Evolutionary conservation across 2,888 invertebrate species (phyloP).

Genomic region (Arrhopalites spinosus): DNA sequence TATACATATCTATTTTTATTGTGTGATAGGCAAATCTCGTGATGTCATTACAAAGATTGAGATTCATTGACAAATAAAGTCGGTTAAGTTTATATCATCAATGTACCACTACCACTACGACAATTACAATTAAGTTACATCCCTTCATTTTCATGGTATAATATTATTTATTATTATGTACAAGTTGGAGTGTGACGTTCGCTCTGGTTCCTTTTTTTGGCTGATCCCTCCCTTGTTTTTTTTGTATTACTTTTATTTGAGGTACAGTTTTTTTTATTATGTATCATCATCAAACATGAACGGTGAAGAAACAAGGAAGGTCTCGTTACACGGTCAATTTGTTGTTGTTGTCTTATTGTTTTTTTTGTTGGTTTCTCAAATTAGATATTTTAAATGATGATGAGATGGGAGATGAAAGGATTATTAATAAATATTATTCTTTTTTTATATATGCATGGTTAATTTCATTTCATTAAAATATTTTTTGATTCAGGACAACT

Average conservation of each 20-base stretch:
- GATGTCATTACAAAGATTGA: slow-evolving; percentile 3
- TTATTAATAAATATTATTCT: not conserved
- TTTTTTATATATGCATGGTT: not conserved
- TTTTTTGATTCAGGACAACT: not conserved
- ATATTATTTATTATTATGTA: too few relatives aligned
- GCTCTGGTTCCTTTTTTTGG: too few relatives aligned
- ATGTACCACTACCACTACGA: too few relatives aligned
- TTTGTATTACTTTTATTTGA: too few relatives aligned
- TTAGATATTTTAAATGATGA: not conserved
- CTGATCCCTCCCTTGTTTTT: too few relatives aligned
- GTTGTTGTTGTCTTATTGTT: not conserved
- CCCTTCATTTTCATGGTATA: too few relatives aligned
- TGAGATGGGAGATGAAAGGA: not conserved
- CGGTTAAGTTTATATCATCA: too few relatives aligned
- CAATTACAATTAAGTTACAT: too few relatives aligned
- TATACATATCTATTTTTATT: not conserved
- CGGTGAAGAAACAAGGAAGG: too few relatives aligned
- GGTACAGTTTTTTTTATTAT: too few relatives aligned
- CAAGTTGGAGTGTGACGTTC: too few relatives aligned
- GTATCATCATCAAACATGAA: too few relatives aligned
- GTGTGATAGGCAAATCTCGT: slow-evolving; percentile 6
- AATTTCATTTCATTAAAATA: slow-evolving; percentile 19
- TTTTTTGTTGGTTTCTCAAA: not conserved
- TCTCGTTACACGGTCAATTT: slow-evolving; percentile 11
- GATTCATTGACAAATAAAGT: not conserved